A percentile compares a stretch with the other conserved stretches of the same genome.
phyloP scores from a whole-genome alignment of 2,797 vertebrate genomes.

The Smutsia gigantea region DNA sequence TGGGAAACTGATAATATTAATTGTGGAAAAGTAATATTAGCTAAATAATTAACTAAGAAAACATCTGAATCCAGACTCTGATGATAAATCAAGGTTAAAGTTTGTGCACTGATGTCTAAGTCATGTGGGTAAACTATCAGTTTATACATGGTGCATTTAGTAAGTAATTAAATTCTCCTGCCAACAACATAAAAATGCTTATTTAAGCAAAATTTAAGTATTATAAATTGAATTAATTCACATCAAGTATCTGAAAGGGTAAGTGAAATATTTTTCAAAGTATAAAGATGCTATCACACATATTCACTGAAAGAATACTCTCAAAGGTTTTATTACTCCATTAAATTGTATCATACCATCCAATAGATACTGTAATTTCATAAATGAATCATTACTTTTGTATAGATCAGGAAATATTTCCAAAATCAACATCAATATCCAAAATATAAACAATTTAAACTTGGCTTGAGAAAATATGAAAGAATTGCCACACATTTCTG shows the following conservation, averaged over 20 bases:
- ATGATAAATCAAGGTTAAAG: not conserved
- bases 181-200: conserved; percentile 48
- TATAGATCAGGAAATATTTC: conserved; percentile 54
- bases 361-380: not conserved
- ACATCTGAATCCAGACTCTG: not conserved
- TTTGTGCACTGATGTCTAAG: not conserved
- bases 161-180: conserved; percentile 6
- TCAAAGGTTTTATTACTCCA: conserved; percentile 47
- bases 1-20: conserved; percentile 56
- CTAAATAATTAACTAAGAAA: conserved; percentile 52
- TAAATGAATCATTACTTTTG: conserved; percentile 52
- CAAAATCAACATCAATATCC: conserved; percentile 58
- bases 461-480: conserved; percentile 34
- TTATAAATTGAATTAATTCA: conserved; percentile 52
- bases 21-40: conserved; percentile 73
- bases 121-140: not conserved
- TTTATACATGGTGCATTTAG: not conserved
- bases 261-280: conserved; percentile 48
- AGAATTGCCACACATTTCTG: not conserved
- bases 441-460: conserved; percentile 64
- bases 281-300: conserved; percentile 38
- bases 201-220: conserved; percentile 46
- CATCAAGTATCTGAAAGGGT: conserved; percentile 34
- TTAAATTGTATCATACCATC: conserved; percentile 42
- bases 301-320: conserved; percentile 26